Evolutionary conservation across 2,888 invertebrate genomes (phyloP).

Genomic region (Cephus pulcher): DNA sequence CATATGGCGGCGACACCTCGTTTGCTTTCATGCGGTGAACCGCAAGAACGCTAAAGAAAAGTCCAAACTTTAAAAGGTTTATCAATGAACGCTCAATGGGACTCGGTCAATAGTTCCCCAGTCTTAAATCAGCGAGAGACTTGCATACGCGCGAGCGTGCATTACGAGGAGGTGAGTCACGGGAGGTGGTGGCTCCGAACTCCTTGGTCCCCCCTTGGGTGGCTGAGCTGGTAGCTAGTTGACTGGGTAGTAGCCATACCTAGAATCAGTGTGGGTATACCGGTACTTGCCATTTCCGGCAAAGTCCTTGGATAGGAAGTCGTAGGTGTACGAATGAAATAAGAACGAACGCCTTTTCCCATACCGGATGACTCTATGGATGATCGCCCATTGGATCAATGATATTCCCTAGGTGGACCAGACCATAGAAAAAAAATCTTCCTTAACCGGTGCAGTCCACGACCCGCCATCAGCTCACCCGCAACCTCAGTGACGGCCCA

Average conservation of each 20-base stretch:
- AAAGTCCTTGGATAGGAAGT: constrained; percentile 15
- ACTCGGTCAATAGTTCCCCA: constrained; percentile 45
- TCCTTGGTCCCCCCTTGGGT: background rate
- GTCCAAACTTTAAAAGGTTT: constrained; percentile 25
- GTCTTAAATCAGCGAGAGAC: background rate
- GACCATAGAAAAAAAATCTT: background rate
- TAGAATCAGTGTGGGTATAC: background rate
- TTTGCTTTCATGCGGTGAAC: constrained; percentile 19
- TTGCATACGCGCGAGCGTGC: constrained; percentile 11
- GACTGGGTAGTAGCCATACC: background rate
- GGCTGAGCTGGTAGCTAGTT: background rate
- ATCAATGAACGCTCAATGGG: constrained; percentile 52
- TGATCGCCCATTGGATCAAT: background rate
- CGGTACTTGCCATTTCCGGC: constrained; percentile 10
- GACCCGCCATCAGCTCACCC: background rate
- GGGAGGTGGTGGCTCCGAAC: background rate
- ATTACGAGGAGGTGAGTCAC: constrained; percentile 4
- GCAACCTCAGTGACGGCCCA: background rate
- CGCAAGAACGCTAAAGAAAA: constrained; percentile 28
- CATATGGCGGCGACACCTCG: constrained; percentile 7
- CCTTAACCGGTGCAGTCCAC: background rate
- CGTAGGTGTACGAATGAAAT: constrained; percentile 11
- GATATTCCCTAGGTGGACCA: background rate
- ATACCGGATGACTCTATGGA: background rate
- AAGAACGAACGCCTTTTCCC: constrained; percentile 4